These are phyloP conservation scores for Bombus fervidus DNA, from an alignment of 1,140 invertebrate genomes.

Conservation along the genomic window DNA sequence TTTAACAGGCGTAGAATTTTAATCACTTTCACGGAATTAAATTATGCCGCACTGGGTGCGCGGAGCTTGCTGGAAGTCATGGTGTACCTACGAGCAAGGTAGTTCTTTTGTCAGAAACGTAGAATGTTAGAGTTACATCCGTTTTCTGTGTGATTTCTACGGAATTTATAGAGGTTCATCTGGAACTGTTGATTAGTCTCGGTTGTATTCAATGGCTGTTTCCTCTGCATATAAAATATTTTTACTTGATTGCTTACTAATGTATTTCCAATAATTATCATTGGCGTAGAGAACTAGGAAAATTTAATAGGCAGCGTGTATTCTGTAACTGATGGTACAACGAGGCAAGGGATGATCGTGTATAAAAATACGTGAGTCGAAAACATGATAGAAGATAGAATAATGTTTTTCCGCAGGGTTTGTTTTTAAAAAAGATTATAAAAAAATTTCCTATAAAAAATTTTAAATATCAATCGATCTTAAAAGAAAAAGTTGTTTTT, in stretches of 20 bases:
- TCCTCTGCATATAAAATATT: not conserved
- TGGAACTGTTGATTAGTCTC: not conserved
- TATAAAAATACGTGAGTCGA: too few species aligned
- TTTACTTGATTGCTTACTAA: not conserved
- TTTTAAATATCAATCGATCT: too few species aligned
- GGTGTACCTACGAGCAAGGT: not conserved
- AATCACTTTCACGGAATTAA: constrained; percentile 37
- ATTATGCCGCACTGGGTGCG: constrained; percentile 1
- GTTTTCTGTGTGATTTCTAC: not conserved
- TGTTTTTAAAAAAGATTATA: too few species aligned
- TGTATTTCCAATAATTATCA: not conserved
- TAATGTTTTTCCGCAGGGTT: too few species aligned
- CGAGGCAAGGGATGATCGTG: too few species aligned
- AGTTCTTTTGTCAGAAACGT: not conserved
- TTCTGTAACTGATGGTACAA: too few species aligned
- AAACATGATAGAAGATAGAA: too few species aligned
- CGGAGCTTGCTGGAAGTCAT: not conserved
- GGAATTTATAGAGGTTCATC: not conserved
- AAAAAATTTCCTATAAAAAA: too few species aligned
- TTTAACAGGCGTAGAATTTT: constrained; percentile 53
- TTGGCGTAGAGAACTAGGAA: not conserved
- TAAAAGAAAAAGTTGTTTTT: not conserved
- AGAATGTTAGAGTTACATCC: not conserved
- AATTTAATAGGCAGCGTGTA: not conserved
- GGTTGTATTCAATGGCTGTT: not conserved